Evolutionary conservation across 1,140 invertebrate species (phyloP).

Genomic region (Calosoma granatense): DNA sequence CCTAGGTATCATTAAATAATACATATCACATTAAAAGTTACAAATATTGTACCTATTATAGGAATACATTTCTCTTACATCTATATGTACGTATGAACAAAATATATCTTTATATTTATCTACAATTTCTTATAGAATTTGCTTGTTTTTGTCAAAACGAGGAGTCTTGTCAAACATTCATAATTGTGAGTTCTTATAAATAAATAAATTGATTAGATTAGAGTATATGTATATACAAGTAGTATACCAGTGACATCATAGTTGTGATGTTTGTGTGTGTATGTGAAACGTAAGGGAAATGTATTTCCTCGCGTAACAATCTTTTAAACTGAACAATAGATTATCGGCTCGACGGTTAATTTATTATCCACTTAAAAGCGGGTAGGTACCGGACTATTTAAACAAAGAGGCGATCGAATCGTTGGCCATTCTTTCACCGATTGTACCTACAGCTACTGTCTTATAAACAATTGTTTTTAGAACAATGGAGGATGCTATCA

Average conservation of each 20-base stretch:
- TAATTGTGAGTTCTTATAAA: no score
- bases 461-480: constrained; percentile 8
- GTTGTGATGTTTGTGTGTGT: no score
- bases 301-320: no score
- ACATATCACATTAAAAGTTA: background rate
- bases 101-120: background rate
- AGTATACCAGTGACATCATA: no score
- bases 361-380: background rate
- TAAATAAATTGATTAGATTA: no score
- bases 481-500: constrained; percentile 2
- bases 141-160: background rate
- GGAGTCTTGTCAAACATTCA: no score
- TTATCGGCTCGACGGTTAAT: background rate
- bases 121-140: background rate
- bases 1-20: background rate
- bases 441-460: constrained; percentile 2
- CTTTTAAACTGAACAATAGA: background rate
- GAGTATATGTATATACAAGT: no score
- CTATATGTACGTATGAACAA: background rate
- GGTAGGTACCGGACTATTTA: background rate
- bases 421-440: background rate
- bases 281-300: no score
- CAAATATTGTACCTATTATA: background rate
- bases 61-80: background rate
- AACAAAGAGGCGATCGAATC: background rate